Conservation (phyloP, 2,888 invertebrate genomes). For the Drosophila neutralis region DNA sequence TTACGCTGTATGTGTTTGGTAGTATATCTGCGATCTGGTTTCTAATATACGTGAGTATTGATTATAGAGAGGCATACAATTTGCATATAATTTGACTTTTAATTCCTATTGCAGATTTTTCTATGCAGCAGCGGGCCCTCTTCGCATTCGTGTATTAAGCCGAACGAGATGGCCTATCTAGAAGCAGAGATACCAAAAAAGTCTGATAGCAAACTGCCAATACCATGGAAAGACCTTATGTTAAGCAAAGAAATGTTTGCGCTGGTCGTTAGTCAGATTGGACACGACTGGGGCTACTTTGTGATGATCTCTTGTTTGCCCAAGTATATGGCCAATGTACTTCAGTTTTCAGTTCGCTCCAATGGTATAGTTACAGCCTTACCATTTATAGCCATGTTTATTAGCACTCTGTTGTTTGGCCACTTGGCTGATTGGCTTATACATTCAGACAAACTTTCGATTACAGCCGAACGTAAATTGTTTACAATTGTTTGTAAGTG, state of each 20-base stretch:
- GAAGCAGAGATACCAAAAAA: conserved; percentile 87
- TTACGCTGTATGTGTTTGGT: conserved; percentile 91
- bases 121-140: conserved; percentile 87
- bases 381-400: conserved; percentile 87
- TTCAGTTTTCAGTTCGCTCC: conserved; percentile 86
- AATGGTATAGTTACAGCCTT: conserved; percentile 87
- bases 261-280: conserved; percentile 88
- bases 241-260: conserved; percentile 89
- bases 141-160: conserved; percentile 89
- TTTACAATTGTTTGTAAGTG: conserved; percentile 87
- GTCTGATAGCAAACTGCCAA: conserved; percentile 85
- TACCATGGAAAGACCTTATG: conserved; percentile 89
- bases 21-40: conserved; percentile 84
- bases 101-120: conserved; percentile 83
- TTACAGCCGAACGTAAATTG: conserved; percentile 87
- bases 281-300: conserved; percentile 88
- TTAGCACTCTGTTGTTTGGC: conserved; percentile 86
- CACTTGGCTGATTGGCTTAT: conserved; percentile 88
- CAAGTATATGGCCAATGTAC: conserved; percentile 87
- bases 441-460: conserved; percentile 85
- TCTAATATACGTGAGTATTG: not conserved
- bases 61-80: not conserved
- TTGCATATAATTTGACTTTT: not conserved
- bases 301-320: conserved; percentile 88
- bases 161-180: conserved; percentile 88